These are phyloP conservation scores for Smittia sp. DNA, from an alignment of 2,888 invertebrate genomes.

Conservation along the genomic window DNA sequence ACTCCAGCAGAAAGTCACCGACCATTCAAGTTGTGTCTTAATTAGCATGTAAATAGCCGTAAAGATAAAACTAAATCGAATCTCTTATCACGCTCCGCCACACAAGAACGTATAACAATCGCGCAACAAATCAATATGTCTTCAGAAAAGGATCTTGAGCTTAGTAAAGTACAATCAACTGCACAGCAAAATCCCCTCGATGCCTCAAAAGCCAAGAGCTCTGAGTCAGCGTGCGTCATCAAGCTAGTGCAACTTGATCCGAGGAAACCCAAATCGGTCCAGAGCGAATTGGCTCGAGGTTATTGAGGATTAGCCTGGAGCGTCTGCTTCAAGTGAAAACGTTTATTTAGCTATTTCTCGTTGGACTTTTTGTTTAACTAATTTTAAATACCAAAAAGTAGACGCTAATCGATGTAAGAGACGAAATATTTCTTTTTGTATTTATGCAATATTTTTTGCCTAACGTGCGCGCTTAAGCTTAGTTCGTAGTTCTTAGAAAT, in stretches of 20 bases:
- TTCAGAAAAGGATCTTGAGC: neutral
- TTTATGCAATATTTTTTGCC: neutral
- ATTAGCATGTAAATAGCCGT: conserved; percentile 12
- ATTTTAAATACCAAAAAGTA: conserved; percentile 37
- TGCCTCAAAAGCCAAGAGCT: no score
- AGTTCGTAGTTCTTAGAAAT: no score
- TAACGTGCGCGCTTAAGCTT: no score
- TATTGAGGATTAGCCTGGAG: no score
- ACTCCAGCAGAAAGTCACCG: neutral
- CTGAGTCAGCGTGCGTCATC: no score
- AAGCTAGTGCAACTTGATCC: no score
- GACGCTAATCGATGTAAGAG: conserved; percentile 24
- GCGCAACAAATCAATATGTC: neutral
- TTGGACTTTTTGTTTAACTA: conserved; percentile 21
- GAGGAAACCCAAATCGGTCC: no score
- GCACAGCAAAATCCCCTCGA: neutral
- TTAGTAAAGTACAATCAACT: neutral
- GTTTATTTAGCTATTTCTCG: neutral
- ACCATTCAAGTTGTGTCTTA: neutral
- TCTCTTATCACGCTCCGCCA: neutral
- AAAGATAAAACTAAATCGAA: neutral
- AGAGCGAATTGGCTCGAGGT: no score
- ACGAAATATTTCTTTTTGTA: neutral
- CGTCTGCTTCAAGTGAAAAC: neutral
- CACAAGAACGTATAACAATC: neutral